Evolutionary conservation across 2,113 vertebrate species (phyloP).

Genomic region (Anoura caudifer): DNA sequence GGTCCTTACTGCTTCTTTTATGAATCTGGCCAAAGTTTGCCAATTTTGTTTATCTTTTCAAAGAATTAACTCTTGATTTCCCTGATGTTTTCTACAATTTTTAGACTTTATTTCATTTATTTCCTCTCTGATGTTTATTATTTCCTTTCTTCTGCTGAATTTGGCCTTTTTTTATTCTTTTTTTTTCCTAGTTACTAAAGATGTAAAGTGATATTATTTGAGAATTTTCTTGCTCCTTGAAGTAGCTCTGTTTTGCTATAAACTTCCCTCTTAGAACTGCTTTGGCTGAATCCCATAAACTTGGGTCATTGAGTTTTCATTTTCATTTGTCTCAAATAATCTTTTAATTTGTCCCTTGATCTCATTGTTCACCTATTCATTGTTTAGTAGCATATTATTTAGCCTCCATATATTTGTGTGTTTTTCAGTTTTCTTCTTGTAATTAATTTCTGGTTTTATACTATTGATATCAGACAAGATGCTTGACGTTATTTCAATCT

Average conservation of each 20-base stretch:
- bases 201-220: neutral
- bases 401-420: neutral
- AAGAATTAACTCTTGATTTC: neutral
- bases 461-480: neutral
- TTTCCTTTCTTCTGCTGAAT: neutral
- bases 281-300: neutral
- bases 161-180: neutral
- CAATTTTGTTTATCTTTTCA: neutral
- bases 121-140: neutral
- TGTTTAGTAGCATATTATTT: neutral
- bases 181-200: neutral
- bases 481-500: neutral
- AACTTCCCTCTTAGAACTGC: neutral
- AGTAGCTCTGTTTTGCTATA: neutral
- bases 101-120: neutral
- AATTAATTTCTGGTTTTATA: neutral
- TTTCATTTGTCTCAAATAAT: neutral
- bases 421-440: neutral
- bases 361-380: neutral
- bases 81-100: neutral
- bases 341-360: neutral
- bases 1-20: neutral
- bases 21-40: neutral
- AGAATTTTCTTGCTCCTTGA: neutral
- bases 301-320: neutral